These are phyloP conservation scores for Heliconius cydno DNA, from an alignment of 2,888 invertebrate species.

Conservation along the genomic window DNA sequence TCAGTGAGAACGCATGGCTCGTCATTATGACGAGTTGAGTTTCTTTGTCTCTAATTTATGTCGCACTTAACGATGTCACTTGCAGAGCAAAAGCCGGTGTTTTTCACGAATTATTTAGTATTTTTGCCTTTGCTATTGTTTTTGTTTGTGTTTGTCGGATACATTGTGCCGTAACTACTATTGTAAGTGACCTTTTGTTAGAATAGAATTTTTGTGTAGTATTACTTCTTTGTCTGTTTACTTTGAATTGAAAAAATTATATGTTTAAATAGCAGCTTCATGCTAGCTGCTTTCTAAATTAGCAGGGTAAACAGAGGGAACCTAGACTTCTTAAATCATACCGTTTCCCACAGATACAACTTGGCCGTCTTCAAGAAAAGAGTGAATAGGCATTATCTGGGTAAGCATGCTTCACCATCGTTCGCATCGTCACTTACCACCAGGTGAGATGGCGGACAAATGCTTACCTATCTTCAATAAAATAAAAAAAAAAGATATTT, in stretches of 20 bases:
- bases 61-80: slow-evolving; percentile 35
- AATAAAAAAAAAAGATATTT: no score
- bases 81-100: slow-evolving; percentile 22
- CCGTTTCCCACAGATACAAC: no score
- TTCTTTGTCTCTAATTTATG: slow-evolving; percentile 41
- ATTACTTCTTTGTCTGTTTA: neutral
- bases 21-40: slow-evolving; percentile 41
- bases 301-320: no score
- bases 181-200: slow-evolving; percentile 20
- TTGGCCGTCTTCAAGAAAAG: no score
- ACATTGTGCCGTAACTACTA: neutral
- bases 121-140: slow-evolving; percentile 21
- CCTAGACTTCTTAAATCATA: no score
- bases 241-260: neutral
- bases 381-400: no score
- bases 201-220: neutral
- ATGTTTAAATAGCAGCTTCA: no score
- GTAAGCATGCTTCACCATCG: no score
- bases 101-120: slow-evolving; percentile 30
- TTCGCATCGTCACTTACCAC: no score
- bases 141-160: slow-evolving; percentile 22
- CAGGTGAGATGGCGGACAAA: no score
- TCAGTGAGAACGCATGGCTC: slow-evolving; percentile 30
- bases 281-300: no score
- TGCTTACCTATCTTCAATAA: no score